Base-by-base conservation (phyloP, 2,113 vertebrate species). In the Alethe castanea region DNA sequence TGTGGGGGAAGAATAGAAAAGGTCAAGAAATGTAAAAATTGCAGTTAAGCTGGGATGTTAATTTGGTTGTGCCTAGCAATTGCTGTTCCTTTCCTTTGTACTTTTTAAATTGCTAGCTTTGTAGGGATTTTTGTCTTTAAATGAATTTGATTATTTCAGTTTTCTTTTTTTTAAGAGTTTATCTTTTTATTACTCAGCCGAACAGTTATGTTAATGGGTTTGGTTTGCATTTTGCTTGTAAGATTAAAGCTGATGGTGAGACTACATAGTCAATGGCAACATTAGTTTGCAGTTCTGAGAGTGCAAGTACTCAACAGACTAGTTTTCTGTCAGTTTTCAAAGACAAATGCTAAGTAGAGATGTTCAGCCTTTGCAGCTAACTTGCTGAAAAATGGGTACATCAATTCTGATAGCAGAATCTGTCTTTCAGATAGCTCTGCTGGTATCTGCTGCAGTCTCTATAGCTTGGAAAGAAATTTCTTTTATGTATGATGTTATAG, bases 121-220 rank as follows among this genome's bases (percentile, higher is more conserved):
- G 93, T 91, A 64, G 81, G 52, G 71, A 80, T 91, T 94, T 94
- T 96, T 95, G 76, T 86, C 82, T 96, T 94, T 87, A 90, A 94
- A 82, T 70, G 42, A 71, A 89, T 91, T 89, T 80, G 70, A 82
- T 72, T 6, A 91, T 79, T 95, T 92, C 50, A 87, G 67, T 35
- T 69, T 69, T 56, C 6, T 74, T 71, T 69, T 69, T 93, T 83
- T 84, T 25, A 4, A 48, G 47, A 66, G 80, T 87, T 91, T 86
- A 76, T 91, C 70, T 50, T 88, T 91, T 92, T 94, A 78, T 90
- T 93, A 84, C 45, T 31, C 82, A 64, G 38, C 64, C 26, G 44
- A 94, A 81, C 44, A 52, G 54, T 86, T 94, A 48, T 6, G 9
- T 73, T 96, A 95, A 89, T 96, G 83, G 79, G 31, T 92, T 90